Base-by-base conservation (phyloP, 2,797 vertebrate species). In the Trichosurus vulpecula region DNA sequence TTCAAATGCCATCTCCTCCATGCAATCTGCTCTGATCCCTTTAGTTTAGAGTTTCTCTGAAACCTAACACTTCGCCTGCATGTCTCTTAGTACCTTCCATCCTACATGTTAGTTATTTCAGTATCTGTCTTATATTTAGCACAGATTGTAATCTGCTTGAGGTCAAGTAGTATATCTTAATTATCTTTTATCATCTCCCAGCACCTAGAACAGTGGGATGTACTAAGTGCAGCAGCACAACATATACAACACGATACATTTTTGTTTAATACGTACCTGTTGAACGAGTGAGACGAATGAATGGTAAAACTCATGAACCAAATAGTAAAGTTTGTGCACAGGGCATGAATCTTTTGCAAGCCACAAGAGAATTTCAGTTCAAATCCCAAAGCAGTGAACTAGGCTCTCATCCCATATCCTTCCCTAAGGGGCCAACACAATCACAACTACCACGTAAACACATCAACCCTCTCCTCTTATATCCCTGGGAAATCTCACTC, bases 401-500 rank as follows among this genome's bases (percentile, higher is more conserved):
- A 90, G 81, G 74, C 92, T 93, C 91, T 74, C 10, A 22, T 90
- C 93, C 90, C 95, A 90, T 47, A 95, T 92, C 93, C 93, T 87
- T 90, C 92, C 87, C 92, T 30, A 81, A 51, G 55, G 55, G 97
- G 90, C 53, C 96, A 96, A 90, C 93, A 66, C 31, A 57, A 91
- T 96, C 93, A 93, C 89, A 52, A 61, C 95, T 51, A 57, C 66
- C 81, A 93, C 16, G 81, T 66, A 94, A 94, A 96, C 92, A 87
- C 54, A 47, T 91, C 96, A 94, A 54, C n/a, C 52, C 66, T 87
- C 54, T 27, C 96, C 92, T 54, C 74, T 29, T 3, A n/a, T 51
- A 92, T 52, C 81, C 91, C 74, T 92, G 90, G 90, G 89, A 90
- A 90, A 81, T 94, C 93, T 92, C 87, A 14, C 93, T 92, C 87